Conservation (phyloP, 2,888 invertebrate genomes). For the Heliconius hortense region DNA sequence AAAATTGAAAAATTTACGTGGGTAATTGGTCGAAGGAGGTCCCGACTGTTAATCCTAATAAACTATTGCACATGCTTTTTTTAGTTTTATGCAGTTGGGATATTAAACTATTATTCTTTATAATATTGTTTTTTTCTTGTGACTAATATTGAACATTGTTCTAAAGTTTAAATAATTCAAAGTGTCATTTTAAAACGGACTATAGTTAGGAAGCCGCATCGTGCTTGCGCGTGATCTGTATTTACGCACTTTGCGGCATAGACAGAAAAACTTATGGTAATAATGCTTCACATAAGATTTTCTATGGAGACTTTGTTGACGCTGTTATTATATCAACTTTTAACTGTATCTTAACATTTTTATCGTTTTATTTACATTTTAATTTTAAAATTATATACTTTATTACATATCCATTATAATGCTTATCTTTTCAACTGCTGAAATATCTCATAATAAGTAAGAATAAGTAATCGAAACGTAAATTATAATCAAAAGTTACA, state of each 20-base stretch:
- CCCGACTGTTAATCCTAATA: too few species aligned
- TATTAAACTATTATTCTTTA: too few species aligned
- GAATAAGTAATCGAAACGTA: neutral
- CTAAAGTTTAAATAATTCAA: neutral
- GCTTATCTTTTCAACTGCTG: neutral
- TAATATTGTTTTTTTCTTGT: neutral
- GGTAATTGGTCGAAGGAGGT: too few species aligned
- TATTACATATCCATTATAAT: neutral
- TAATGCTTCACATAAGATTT: neutral
- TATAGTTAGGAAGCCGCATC: neutral
- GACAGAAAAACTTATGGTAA: neutral
- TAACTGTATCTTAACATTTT: too few species aligned
- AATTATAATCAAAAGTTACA: neutral
- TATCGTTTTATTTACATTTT: too few species aligned
- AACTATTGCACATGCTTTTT: too few species aligned
- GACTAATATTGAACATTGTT: neutral
- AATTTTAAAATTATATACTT: too few species aligned
- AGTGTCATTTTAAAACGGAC: neutral
- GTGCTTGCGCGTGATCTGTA: constrained; percentile 2
- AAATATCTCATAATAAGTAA: neutral
- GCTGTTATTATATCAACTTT: neutral
- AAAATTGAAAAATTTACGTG: too few species aligned
- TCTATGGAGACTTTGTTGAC: neutral
- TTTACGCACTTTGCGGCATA: constrained; percentile 2
- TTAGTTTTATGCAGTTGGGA: too few species aligned